Percentiles rank a stretch among this genome's conserved stretches.
Conservation (phyloP, 2,113 vertebrate species). For the Mormyrus lacerda region DNA sequence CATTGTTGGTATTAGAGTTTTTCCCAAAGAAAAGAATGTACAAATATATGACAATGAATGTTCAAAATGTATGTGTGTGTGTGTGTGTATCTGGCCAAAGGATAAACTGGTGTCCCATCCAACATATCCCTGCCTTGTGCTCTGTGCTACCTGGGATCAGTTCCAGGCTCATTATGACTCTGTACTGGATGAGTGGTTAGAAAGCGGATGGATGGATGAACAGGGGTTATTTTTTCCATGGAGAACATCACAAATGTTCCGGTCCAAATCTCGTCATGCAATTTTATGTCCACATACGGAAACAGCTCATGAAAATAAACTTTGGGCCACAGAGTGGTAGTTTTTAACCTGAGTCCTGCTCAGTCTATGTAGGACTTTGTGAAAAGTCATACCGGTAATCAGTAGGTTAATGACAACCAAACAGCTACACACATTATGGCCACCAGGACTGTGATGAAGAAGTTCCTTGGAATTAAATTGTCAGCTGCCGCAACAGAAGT, state of each 20-base stretch:
- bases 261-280: not conserved
- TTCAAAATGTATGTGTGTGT: too few relatives aligned
- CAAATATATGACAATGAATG: too few relatives aligned
- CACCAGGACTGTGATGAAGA: not conserved
- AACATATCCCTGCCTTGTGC: not conserved
- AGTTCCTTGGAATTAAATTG: not conserved
- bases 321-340: not conserved
- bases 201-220: not conserved
- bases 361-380: not conserved
- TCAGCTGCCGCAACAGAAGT: not conserved
- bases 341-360: not conserved
- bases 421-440: not conserved
- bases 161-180: not conserved
- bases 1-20: not conserved
- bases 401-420: not conserved
- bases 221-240: not conserved
- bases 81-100: not conserved
- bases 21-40: not conserved
- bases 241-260: not conserved
- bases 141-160: not conserved
- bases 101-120: not conserved
- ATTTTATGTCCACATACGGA: not conserved
- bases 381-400: not conserved
- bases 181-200: not conserved
- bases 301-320: not conserved